These are phyloP conservation scores for Gymnothorax reevesii DNA, from an alignment of 2,797 vertebrate species.

Conservation along the genomic window DNA sequence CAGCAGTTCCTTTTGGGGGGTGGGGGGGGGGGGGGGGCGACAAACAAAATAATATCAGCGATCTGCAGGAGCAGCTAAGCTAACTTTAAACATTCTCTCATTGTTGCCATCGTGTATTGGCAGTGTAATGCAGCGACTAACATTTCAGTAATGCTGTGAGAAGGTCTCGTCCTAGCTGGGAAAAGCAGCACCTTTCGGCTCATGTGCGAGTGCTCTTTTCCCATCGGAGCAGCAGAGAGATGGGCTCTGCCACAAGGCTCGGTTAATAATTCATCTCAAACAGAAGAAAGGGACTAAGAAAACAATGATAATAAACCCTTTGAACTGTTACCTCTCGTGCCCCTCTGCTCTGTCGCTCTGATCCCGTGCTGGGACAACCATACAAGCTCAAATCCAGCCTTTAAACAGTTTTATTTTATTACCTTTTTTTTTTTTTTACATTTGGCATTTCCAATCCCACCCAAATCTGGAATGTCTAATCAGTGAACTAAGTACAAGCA, in stretches of 20 bases:
- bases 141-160: no score
- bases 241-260: constrained; percentile 66
- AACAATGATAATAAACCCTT: constrained; percentile 66
- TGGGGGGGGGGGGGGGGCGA: no score
- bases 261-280: constrained; percentile 81
- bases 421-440: no score
- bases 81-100: no score
- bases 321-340: constrained; percentile 55
- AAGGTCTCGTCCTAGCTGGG: no score
- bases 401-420: not conserved
- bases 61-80: constrained; percentile 42
- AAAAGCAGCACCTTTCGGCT: constrained; percentile 11
- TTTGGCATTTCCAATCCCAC: no score
- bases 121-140: no score
- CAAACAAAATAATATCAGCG: not conserved
- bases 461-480: no score
- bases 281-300: constrained; percentile 31
- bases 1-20: constrained; percentile 1
- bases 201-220: constrained; percentile 44
- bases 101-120: no score
- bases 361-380: constrained; percentile 33
- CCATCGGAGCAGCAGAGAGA: constrained; percentile 65
- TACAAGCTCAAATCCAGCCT: not conserved
- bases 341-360: constrained; percentile 50
- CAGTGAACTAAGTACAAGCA: no score